phyloP scores from a whole-genome alignment of 2,113 vertebrate species.

The Nannospalax galili region DNA sequence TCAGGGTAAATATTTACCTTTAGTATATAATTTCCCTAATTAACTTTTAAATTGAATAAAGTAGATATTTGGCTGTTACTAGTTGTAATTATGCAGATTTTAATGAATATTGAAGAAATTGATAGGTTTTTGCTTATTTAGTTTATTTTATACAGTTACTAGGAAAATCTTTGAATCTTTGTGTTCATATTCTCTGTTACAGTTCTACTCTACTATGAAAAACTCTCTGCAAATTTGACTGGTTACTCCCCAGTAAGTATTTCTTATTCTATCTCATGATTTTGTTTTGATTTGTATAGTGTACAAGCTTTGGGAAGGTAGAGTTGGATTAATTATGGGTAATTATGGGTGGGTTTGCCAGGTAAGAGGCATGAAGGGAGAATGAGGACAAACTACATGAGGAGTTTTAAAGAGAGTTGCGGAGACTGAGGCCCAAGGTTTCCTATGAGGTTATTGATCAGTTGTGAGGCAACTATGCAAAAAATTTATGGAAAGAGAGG shows the following conservation, averaged over 20 bases:
- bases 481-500: neutral
- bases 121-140: neutral
- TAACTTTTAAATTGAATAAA: constrained; percentile 33
- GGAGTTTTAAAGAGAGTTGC: neutral
- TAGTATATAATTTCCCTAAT: neutral
- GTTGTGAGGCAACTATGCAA: neutral
- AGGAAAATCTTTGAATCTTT: neutral
- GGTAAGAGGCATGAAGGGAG: neutral
- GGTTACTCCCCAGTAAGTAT: neutral
- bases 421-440: neutral
- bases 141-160: neutral
- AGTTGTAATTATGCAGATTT: neutral
- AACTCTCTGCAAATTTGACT: neutral
- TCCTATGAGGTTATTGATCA: neutral
- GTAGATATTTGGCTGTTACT: constrained; percentile 20
- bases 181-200: neutral
- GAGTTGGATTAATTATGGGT: neutral
- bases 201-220: neutral
- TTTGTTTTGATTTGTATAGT: neutral
- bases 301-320: neutral
- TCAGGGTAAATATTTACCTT: constrained; percentile 26
- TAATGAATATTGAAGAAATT: neutral
- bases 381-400: neutral
- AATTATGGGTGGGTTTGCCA: constrained; percentile 4
- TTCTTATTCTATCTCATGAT: constrained; percentile 26